Base-by-base conservation (phyloP, 2,113 vertebrate species). In the Kobus ellipsiprymnus region DNA sequence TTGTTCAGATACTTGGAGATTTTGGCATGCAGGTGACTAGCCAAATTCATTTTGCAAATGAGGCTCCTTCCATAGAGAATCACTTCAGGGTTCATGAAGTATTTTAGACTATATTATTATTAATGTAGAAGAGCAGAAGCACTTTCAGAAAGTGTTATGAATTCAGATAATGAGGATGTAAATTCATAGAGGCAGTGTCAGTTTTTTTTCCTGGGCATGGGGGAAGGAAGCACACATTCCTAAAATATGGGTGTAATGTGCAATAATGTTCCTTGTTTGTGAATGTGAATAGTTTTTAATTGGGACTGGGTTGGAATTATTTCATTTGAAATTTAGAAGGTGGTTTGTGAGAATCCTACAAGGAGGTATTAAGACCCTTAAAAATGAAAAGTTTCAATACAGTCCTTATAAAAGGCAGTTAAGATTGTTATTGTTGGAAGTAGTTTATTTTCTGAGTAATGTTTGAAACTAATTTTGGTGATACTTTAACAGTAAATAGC, bases 11-110 rank as follows among this genome's bases (percentile, higher is more conserved):
- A 44, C 99, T 99, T 97, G 98, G 99, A 98, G 99, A 99, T 98
- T 98, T 99, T 12, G 99, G 99, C 33, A 99, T 99, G 50, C 98
- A 99, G 96, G 98, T 99, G 48, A 99, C 98, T 14, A 98, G 99
- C 96, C 99, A 99, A 84, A 98, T 99, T 80, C 99, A 99, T 98
- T 99, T 99, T 98, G 98, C 99, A 83, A 99, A 99, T 7, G 99
- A 99, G 62, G 98, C 98, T 5, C 99, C 99, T 55, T 99, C 99
- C 94, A 99, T 99, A 97, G 99, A 99, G 67, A 99, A 99, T 98
- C 99, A 99, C 98, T 99, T 99, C 99, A 99, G 99, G 98, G 99
- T 99, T 98, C 99, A 99, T 96, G 99, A 99, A 98, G 98, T 99
- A 83, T 99, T 99, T 97, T 99, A 99, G 96, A 93, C 92, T 95